Evolutionary conservation across 2,797 vertebrate species (phyloP).

Genomic region (Oophaga sylvatica): DNA sequence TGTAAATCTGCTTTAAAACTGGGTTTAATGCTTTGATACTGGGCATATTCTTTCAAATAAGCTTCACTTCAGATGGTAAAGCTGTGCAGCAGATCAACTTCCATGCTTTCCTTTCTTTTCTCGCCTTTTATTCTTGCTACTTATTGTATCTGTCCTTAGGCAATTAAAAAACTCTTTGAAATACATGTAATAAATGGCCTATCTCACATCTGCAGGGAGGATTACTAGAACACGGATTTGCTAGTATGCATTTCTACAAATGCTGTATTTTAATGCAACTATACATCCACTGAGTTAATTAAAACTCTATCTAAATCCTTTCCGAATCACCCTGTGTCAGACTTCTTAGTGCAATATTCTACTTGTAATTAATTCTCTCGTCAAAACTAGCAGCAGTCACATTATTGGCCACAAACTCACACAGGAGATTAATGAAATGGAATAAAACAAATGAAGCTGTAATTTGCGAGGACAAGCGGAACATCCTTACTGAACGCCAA

Average conservation of each 20-base stretch:
- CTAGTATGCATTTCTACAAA: slow-evolving; percentile 21
- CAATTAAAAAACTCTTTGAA: slow-evolving; percentile 60
- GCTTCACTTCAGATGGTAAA: slow-evolving; percentile 35
- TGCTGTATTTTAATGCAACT: slow-evolving; percentile 36
- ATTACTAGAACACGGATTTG: slow-evolving; percentile 35
- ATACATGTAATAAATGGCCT: slow-evolving; percentile 58
- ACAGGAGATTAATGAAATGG: slow-evolving; percentile 70
- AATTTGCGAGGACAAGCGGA: slow-evolving; percentile 68
- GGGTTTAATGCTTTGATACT: slow-evolving; percentile 30
- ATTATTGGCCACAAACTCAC: slow-evolving; percentile 65
- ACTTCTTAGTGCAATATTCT: slow-evolving; percentile 60
- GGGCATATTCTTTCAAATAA: slow-evolving; percentile 31
- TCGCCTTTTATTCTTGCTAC: slow-evolving; percentile 43
- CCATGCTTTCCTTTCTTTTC: slow-evolving; percentile 36
- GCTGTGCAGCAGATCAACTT: slow-evolving; percentile 21
- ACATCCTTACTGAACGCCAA: slow-evolving; percentile 66
- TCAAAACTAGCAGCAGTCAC: slow-evolving; percentile 64
- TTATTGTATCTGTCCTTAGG: slow-evolving; percentile 55
- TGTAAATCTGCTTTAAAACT: not conserved
- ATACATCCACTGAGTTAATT: slow-evolving; percentile 61
- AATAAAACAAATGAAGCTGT: slow-evolving; percentile 72
- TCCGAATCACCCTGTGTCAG: slow-evolving; percentile 58
- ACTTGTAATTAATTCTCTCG: slow-evolving; percentile 65
- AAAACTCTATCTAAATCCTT: slow-evolving; percentile 64
- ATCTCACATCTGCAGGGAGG: slow-evolving; percentile 55